A percentile compares a stretch with the other conserved stretches of the same genome.
These are phyloP conservation scores for Phyllotis vaccarum DNA, from an alignment of 2,797 vertebrate genomes.

Conservation along the genomic window DNA sequence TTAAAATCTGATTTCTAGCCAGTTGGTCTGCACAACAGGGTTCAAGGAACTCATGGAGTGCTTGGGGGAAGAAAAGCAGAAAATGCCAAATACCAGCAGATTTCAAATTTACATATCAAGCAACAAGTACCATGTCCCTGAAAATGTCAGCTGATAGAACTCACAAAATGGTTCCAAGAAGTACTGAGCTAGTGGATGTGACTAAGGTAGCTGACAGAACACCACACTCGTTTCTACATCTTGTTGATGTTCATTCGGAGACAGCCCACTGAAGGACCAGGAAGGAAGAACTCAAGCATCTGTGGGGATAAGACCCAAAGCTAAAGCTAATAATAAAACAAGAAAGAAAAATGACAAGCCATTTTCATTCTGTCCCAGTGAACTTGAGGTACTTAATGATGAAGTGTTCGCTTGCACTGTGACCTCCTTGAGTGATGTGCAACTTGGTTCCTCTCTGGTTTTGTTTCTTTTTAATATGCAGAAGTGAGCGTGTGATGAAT, in stretches of 20 bases:
- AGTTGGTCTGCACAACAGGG: constrained; percentile 38
- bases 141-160: constrained; percentile 70
- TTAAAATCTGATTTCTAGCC: not conserved
- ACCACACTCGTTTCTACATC: constrained; percentile 22
- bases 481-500: constrained; percentile 85
- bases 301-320: constrained; percentile 51
- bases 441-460: constrained; percentile 77
- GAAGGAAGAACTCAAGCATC: constrained; percentile 51
- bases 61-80: constrained; percentile 45
- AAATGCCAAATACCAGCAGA: not conserved
- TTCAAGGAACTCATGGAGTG: not conserved
- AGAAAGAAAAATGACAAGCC: constrained; percentile 74
- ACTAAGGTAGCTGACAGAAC: constrained; percentile 1
- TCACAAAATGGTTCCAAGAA: constrained; percentile 59
- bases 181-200: not conserved
- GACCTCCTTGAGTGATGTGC: constrained; percentile 92
- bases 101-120: constrained; percentile 44
- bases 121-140: constrained; percentile 5
- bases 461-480: constrained; percentile 84
- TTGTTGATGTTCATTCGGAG: not conserved
- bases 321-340: constrained; percentile 42
- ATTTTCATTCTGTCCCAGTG: constrained; percentile 77
- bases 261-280: not conserved
- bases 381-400: constrained; percentile 56
- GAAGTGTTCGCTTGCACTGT: constrained; percentile 88